These are phyloP conservation scores for Morpho achilles DNA, from an alignment of 2,888 invertebrate species.

Conservation along the genomic window DNA sequence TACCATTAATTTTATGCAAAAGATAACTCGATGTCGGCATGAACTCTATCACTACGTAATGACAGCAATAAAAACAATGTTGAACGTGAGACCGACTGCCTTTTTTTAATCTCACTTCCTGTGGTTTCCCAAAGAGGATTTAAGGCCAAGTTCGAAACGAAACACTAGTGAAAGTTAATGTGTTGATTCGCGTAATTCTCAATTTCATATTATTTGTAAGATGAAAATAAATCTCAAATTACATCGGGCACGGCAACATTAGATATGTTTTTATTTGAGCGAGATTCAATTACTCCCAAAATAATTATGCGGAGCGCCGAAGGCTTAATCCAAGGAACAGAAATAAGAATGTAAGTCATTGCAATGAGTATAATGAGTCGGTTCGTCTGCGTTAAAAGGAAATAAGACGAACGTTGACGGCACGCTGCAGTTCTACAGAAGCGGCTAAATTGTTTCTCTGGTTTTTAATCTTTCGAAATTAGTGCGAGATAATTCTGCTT, in stretches of 20 bases:
- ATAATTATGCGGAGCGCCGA: slow-evolving; percentile 46
- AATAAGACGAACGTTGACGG: slow-evolving; percentile 32
- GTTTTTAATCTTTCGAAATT: slow-evolving; percentile 24
- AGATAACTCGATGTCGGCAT: slow-evolving; percentile 4
- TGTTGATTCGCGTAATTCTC: slow-evolving; percentile 63
- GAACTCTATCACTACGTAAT: slow-evolving; percentile 17
- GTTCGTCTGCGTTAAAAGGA: slow-evolving; percentile 36
- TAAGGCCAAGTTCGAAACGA: slow-evolving; percentile 57
- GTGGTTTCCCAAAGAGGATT: slow-evolving; percentile 66
- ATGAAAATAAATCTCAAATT: slow-evolving; percentile 68
- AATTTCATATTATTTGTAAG: slow-evolving; percentile 59
- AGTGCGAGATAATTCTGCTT: slow-evolving; percentile 22
- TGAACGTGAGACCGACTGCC: slow-evolving; percentile 27
- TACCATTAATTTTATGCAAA: too few species aligned
- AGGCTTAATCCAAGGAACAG: slow-evolving; percentile 42
- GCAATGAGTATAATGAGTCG: slow-evolving; percentile 44
- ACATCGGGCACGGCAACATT: slow-evolving; percentile 56
- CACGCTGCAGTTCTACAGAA: slow-evolving; percentile 21
- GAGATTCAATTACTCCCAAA: slow-evolving; percentile 67
- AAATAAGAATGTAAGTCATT: slow-evolving; percentile 43
- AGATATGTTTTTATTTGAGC: slow-evolving; percentile 63
- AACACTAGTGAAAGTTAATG: slow-evolving; percentile 69
- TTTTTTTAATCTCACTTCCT: slow-evolving; percentile 56
- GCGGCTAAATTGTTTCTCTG: slow-evolving; percentile 25
- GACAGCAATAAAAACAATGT: slow-evolving; percentile 27